These are phyloP conservation scores for Petrolisthes manimaculis DNA, from an alignment of 2,888 invertebrate species.

Conservation along the genomic window DNA sequence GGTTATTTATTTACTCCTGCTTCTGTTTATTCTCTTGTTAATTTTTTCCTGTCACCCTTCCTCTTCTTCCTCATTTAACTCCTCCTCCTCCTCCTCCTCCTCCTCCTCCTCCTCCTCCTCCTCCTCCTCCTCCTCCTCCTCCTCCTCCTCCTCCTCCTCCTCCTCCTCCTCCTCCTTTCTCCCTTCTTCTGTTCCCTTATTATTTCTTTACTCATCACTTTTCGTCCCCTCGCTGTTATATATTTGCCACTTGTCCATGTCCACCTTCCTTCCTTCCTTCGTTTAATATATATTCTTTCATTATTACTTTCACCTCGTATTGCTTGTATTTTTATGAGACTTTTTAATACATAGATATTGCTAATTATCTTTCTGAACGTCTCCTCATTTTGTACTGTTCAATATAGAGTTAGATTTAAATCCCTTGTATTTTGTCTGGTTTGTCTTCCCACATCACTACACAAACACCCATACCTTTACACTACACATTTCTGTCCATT, in stretches of 20 bases:
- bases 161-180: neutral
- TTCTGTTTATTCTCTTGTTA: too few relatives aligned
- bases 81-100: slow-evolving; percentile 3
- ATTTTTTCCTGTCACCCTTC: neutral
- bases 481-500: too few relatives aligned
- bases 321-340: too few relatives aligned
- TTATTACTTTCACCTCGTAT: too few relatives aligned
- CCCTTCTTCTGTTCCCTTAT: neutral
- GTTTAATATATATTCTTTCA: too few relatives aligned
- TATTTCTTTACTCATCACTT: too few relatives aligned
- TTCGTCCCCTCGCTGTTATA: too few relatives aligned
- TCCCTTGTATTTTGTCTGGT: neutral
- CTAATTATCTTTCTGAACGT: neutral
- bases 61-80: neutral
- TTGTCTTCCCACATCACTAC: neutral
- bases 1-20: too few relatives aligned
- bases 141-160: neutral
- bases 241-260: neutral
- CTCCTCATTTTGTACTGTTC: neutral
- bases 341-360: too few relatives aligned
- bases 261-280: neutral
- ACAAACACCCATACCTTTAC: neutral
- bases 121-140: neutral
- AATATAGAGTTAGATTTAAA: neutral
- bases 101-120: neutral